A percentile compares a stretch with the other conserved stretches of the same genome.
Evolutionary conservation across 2,797 vertebrate species (phyloP).

Genomic region (Phrynocephalus guinanensis): DNA sequence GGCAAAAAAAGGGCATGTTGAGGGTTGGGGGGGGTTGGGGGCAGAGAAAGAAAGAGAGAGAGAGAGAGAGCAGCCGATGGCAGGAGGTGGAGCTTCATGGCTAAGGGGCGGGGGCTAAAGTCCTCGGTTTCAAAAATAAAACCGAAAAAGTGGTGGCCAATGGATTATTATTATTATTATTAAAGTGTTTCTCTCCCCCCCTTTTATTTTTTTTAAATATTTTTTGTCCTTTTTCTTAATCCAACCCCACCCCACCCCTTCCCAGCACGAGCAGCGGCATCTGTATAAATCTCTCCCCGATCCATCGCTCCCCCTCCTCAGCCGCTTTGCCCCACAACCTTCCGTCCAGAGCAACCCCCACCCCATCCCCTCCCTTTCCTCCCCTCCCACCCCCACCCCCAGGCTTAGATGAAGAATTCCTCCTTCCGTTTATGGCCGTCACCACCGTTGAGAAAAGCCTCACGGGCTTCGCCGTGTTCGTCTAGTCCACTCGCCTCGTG

Average conservation of each 20-base stretch:
- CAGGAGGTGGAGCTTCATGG: constrained; percentile 5
- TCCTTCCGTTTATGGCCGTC: constrained; percentile 94
- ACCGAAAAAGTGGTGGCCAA: constrained; percentile 1
- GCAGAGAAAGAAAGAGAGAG: too few species aligned
- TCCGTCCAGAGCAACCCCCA: not conserved
- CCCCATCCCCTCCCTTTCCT: not conserved
- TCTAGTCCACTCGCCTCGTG: constrained; percentile 94
- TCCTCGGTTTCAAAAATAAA: constrained; percentile 36
- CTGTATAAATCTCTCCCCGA: not conserved
- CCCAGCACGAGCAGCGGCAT: not conserved
- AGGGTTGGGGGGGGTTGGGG: not conserved
- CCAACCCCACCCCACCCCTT: not conserved
- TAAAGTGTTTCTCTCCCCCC: not conserved
- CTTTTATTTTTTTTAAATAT: not conserved
- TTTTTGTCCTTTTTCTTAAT: not conserved
- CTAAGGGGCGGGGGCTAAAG: not conserved
- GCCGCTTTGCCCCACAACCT: not conserved
- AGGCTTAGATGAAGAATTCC: constrained; percentile 82
- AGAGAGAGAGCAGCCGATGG: not conserved
- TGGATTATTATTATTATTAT: not conserved
- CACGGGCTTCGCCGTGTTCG: constrained; percentile 92
- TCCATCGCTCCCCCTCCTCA: not conserved
- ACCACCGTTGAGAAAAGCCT: constrained; percentile 93
- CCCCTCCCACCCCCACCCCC: not conserved
- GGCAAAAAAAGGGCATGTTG: too few species aligned